Base-by-base conservation (phyloP, 2,113 vertebrate species). In the Chrysochloris asiatica region DNA sequence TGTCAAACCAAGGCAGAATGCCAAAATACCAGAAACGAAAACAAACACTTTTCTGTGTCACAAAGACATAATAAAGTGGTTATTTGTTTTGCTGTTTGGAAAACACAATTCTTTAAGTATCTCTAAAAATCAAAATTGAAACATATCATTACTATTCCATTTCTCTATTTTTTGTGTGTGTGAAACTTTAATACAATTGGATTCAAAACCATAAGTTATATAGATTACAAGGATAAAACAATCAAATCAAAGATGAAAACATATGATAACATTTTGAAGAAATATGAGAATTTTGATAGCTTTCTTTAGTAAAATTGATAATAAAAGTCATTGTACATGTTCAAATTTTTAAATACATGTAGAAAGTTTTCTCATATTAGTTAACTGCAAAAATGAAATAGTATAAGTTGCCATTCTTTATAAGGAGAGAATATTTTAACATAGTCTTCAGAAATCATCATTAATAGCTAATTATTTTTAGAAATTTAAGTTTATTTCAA, bases 1-100 rank as follows among this genome's bases (percentile, higher is more conserved):
- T 90, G 97, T 82, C 94, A 97, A 87, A 92, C 95, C 82, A 28
- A 26, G 8, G 47, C 76, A 92, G 88, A 90, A n/a, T n/a, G n/a
- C n/a, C n/a, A n/a, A 77, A 61, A 85, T 82, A 84, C 75, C 59
- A n/a, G 73, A 92, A 14, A 76, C 71, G 4, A 4, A 50, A 61
- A 69, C 43, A 79, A 19, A 59, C 17, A 19, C 41, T 28, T 41
- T 36, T 79, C 86, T 92, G 17, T n/a, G 43, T 91, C 65, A n/a
- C n/a, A 72, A 52, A 41, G n/a, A 50, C 75, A 12, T 8, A 52
- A 45, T 3, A 28, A 77, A 63, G 56, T 22, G 63, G 41, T 92
- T 77, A 52, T 17, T 85, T 79, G n/a, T 50, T 30, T 45, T 11
- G 21, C 52, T 85, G 14, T 94, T 86, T 1, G 19, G 56, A 88